A percentile compares a stretch with the other conserved stretches of the same genome.
These are phyloP conservation scores for Sphyrna mokarran DNA, from an alignment of 2,113 vertebrate genomes.

Conservation along the genomic window DNA sequence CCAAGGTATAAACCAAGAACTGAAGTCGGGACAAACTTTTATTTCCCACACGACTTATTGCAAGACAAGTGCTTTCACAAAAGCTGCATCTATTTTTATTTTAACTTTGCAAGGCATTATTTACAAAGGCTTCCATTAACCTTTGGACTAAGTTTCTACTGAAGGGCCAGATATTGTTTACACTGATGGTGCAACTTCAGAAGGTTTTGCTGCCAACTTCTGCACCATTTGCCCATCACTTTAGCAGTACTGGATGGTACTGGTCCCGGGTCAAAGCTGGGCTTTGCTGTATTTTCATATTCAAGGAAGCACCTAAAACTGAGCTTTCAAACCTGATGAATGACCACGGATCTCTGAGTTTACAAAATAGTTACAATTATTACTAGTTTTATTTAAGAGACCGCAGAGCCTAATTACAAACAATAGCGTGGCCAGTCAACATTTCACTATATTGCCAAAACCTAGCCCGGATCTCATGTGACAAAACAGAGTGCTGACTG, in stretches of 20 bases:
- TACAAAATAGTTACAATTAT: neutral
- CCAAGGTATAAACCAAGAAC: too few relatives aligned
- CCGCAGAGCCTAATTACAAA: neutral
- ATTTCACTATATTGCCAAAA: neutral
- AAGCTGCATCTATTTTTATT: neutral
- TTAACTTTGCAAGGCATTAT: neutral
- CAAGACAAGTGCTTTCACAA: neutral
- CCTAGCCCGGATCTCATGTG: neutral
- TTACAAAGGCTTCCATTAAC: neutral
- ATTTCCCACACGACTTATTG: neutral
- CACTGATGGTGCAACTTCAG: neutral
- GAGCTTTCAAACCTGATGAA: neutral
- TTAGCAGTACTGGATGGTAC: neutral
- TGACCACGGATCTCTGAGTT: neutral
- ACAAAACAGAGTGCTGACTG: neutral
- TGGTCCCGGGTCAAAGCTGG: neutral
- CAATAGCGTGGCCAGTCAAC: too few relatives aligned
- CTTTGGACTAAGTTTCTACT: neutral
- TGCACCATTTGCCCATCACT: neutral
- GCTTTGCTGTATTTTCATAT: neutral
- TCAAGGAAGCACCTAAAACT: neutral
- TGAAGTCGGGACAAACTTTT: neutral
- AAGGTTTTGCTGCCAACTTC: neutral
- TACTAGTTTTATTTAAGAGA: neutral
- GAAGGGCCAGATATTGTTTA: slow-evolving; percentile 7